Conservation (phyloP, 2,888 invertebrate species). For the Melolontha melolontha region DNA sequence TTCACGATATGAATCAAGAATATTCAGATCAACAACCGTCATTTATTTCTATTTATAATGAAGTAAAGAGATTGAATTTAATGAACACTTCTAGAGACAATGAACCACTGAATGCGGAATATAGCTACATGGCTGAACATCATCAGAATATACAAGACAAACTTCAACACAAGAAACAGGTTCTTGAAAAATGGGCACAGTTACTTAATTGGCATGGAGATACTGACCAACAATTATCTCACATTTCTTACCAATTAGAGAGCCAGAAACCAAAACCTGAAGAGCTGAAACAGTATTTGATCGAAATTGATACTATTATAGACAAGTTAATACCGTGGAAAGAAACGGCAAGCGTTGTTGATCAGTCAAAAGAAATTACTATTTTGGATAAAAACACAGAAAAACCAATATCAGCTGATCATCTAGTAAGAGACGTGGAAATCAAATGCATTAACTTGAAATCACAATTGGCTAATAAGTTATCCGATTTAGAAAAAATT, state of each 20-base stretch:
- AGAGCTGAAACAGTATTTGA: constrained; percentile 76
- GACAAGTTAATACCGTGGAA: constrained; percentile 79
- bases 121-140: constrained; percentile 79
- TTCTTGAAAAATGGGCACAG: constrained; percentile 86
- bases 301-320: constrained; percentile 77
- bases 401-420: constrained; percentile 78
- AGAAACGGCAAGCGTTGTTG: constrained; percentile 75
- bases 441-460: constrained; percentile 76
- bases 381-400: constrained; percentile 79
- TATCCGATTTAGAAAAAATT: constrained; percentile 77
- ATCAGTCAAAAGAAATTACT: constrained; percentile 75
- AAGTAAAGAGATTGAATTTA: constrained; percentile 82
- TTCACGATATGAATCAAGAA: constrained; percentile 86
- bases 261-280: constrained; percentile 78
- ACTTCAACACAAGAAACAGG: constrained; percentile 78
- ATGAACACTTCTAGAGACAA: constrained; percentile 81
- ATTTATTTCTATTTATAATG: constrained; percentile 83
- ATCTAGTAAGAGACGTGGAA: constrained; percentile 80
- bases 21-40: constrained; percentile 85
- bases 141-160: constrained; percentile 83
- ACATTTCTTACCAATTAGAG: constrained; percentile 84
- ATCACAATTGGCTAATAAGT: constrained; percentile 75
- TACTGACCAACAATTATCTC: constrained; percentile 81
- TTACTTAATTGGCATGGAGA: constrained; percentile 86
- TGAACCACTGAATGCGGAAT: constrained; percentile 78